Conservation (phyloP, 2,888 invertebrate genomes). For the Malthinus seriepunctatus region DNA sequence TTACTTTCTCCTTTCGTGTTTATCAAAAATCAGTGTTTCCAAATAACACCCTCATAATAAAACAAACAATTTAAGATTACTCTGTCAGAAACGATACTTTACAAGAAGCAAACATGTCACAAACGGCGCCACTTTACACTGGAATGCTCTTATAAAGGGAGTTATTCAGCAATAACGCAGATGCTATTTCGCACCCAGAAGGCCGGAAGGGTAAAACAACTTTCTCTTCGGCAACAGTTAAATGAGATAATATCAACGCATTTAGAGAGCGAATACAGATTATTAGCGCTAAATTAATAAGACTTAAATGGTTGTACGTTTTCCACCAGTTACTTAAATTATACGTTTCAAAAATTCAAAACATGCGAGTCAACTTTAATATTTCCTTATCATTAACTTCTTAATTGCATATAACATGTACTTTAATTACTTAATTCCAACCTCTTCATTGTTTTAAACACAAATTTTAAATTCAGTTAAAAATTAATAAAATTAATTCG, state of each 20-base stretch:
- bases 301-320: constrained; percentile 13
- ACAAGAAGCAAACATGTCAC: constrained; percentile 44
- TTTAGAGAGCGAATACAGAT: constrained; percentile 20
- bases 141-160: constrained; percentile 47
- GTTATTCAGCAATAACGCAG: constrained; percentile 45
- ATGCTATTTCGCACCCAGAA: constrained; percentile 41
- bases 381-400: too few species aligned
- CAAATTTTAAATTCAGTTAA: too few species aligned
- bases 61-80: constrained; percentile 44
- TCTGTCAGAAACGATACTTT: constrained; percentile 43
- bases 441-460: too few species aligned
- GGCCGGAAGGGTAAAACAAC: constrained; percentile 29
- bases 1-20: too few species aligned
- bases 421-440: too few species aligned
- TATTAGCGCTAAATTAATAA: constrained; percentile 25
- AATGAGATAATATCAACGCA: constrained; percentile 26
- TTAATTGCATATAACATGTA: too few species aligned
- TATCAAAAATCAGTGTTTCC: constrained; percentile 13
- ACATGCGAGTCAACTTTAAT: too few species aligned
- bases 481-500: too few species aligned
- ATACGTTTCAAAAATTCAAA: too few species aligned
- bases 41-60: constrained; percentile 39
- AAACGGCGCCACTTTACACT: constrained; percentile 46
- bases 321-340: background rate
- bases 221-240: constrained; percentile 26